A percentile compares a stretch with the other conserved stretches of the same genome.
Conservation (phyloP, 2,888 invertebrate species). For the Pterostichus niger region DNA sequence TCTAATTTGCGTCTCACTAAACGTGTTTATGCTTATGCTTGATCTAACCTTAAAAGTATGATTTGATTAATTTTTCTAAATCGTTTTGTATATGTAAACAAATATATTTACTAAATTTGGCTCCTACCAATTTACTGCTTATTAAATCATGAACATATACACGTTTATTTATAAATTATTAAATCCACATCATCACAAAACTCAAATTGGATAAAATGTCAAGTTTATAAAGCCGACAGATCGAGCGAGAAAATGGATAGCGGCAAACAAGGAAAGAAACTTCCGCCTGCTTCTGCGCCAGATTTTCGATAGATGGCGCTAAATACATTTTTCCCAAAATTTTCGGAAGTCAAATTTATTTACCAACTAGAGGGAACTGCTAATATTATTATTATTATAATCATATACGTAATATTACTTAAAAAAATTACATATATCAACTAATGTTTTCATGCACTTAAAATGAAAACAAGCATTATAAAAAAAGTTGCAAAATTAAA, state of each 20-base stretch:
- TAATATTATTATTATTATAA: too few relatives aligned
- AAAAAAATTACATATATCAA: too few relatives aligned
- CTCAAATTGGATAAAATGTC: constrained; percentile 27
- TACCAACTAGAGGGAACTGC: too few relatives aligned
- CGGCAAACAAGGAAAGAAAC: constrained; percentile 3
- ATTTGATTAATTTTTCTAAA: not conserved
- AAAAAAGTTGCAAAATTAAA: not conserved
- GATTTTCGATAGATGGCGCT: constrained; percentile 18
- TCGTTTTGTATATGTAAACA: not conserved
- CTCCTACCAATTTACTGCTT: constrained; percentile 23
- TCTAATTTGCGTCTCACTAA: constrained; percentile 6
- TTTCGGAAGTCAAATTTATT: not conserved
- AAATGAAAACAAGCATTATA: not conserved
- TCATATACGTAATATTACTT: too few relatives aligned
- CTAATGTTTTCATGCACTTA: not conserved
- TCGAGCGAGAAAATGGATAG: not conserved
- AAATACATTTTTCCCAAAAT: not conserved
- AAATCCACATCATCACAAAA: constrained; percentile 16
- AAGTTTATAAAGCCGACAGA: constrained; percentile 20
- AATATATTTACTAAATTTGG: not conserved
- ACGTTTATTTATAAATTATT: constrained; percentile 9
- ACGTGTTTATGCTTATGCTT: constrained; percentile 38
- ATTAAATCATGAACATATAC: not conserved
- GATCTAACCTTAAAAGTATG: constrained; percentile 24
- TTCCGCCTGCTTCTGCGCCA: constrained; percentile 25